Base-by-base conservation (phyloP, 1,140 invertebrate species). In the Heliothis subflexa region DNA sequence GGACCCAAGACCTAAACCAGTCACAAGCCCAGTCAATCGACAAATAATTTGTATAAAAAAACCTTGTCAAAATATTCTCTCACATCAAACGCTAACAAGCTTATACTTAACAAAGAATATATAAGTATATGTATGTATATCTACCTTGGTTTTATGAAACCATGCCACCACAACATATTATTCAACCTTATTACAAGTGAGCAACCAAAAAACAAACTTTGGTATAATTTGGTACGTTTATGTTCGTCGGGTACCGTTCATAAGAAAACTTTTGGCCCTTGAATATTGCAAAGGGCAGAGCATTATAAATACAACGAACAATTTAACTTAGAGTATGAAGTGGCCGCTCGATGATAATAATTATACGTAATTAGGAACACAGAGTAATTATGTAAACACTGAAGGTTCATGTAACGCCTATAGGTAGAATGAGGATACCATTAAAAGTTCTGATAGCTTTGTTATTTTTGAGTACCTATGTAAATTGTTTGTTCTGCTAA, bases 301-400 rank as follows among this genome's bases (percentile, higher is more conserved):
- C 62, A 77, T 77, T 77, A 68, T 77, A 66, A 64, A 64, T 79
- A 79, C 70, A 79, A 73, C 45, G 61, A 59, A 66, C 62, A 79
- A 79, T 79, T 79, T 73, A 79, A 79, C 78, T 79, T 79, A 13
- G 70, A 45, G 25, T 25, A 62, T 73, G 47, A 64, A 55, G 16
- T 59, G 16, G 28, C 77, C 57, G 45, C 77, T 62, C 71, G 71
- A 55, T 79, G 59, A 66, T 13, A 74, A 74, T 74, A 74, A 61
- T 74, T 74, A 50, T 62, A 66, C 59, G 80, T 81, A 81, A 81
- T 81, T 78, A 78, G 61, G 59, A 57, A 52, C 61, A 52, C 54
- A 12, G 61, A 54, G 33, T 64, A 64, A 64, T 16, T 45, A 16
- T 45, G 61, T 64, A 40, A 40, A 40, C 33, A 33, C 33, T 45